Percentiles rank a stretch among this genome's conserved stretches.
Conservation (phyloP, 2,888 invertebrate genomes). For the Parnassius apollo region DNA sequence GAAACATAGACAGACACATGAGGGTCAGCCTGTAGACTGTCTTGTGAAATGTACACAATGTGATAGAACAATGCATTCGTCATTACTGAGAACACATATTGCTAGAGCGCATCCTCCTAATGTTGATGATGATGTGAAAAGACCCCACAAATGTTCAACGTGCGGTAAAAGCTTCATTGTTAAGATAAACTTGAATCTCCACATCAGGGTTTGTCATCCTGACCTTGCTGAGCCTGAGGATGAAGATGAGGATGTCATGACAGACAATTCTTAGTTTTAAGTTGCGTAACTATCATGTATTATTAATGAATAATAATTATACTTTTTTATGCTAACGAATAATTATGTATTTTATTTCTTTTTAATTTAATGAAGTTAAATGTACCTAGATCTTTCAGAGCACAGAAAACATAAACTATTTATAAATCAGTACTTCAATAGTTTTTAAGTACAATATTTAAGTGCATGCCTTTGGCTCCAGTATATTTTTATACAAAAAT, state of each 20-base stretch:
- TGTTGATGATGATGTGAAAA: slow-evolving; percentile 65
- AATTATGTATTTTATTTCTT: slow-evolving; percentile 35
- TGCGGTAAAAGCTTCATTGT: slow-evolving; percentile 75
- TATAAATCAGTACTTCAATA: neutral
- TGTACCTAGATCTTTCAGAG: neutral
- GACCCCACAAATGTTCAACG: slow-evolving; percentile 71
- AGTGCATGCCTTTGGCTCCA: neutral
- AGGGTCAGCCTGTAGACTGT: slow-evolving; percentile 71
- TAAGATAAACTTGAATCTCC: slow-evolving; percentile 71
- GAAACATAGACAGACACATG: slow-evolving; percentile 67
- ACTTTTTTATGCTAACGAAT: slow-evolving; percentile 63
- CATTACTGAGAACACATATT: slow-evolving; percentile 65
- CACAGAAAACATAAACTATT: neutral
- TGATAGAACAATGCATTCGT: slow-evolving; percentile 70
- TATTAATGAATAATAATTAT: slow-evolving; percentile 55
- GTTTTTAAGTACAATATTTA: slow-evolving; percentile 7
- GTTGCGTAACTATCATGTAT: slow-evolving; percentile 45
- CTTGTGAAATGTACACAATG: slow-evolving; percentile 73
- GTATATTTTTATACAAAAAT: slow-evolving; percentile 19
- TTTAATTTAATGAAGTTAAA: neutral
- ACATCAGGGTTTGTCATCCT: slow-evolving; percentile 72
- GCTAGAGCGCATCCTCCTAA: slow-evolving; percentile 61
- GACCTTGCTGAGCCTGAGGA: slow-evolving; percentile 72
- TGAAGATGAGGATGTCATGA: slow-evolving; percentile 74
- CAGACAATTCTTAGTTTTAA: slow-evolving; percentile 66